Conservation (phyloP, 2,888 invertebrate species). For the Metacarcinus magister region DNA sequence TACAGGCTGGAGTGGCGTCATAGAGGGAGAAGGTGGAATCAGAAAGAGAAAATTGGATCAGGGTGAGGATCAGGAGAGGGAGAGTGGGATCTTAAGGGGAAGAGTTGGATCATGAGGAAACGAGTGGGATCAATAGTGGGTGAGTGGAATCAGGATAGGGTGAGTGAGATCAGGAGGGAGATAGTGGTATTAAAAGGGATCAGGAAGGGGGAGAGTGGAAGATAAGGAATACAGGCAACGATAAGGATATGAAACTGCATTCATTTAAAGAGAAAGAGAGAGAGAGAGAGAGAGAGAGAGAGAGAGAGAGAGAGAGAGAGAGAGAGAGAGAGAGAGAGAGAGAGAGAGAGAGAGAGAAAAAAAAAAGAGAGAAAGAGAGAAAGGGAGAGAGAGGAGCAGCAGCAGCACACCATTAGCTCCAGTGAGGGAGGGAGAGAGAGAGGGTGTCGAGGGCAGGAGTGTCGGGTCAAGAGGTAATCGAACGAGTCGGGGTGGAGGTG, state of each 20-base stretch:
- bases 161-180: background rate
- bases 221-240: background rate
- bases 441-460: slow-evolving; percentile 7
- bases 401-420: slow-evolving; percentile 3
- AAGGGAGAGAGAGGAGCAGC: background rate
- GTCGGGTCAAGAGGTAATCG: slow-evolving; percentile 34
- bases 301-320: background rate
- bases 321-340: slow-evolving; percentile 50
- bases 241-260: no score
- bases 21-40: background rate
- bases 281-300: background rate
- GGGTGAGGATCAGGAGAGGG: background rate
- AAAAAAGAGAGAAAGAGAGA: slow-evolving; percentile 43
- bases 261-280: slow-evolving; percentile 43
- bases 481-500: background rate
- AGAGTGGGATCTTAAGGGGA: background rate
- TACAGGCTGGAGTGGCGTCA: background rate
- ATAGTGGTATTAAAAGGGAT: background rate
- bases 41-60: background rate
- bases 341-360: slow-evolving; percentile 43
- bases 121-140: background rate
- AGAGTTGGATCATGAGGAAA: background rate
- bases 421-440: background rate
- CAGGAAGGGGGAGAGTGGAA: background rate
- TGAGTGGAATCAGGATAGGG: background rate